Evolutionary conservation across 2,888 invertebrate genomes (phyloP).

Genomic region (Hipparchia sbordonii): DNA sequence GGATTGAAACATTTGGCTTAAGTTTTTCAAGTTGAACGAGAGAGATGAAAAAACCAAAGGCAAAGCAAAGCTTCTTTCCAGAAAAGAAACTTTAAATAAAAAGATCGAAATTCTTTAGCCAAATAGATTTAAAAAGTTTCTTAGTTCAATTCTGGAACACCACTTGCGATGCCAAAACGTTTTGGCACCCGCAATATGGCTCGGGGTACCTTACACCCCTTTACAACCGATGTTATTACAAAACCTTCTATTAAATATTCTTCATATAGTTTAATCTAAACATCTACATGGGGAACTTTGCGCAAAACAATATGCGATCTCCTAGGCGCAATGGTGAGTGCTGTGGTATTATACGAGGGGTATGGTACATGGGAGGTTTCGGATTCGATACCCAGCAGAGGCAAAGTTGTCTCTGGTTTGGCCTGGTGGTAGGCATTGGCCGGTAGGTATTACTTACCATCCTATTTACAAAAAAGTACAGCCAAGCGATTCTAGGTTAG

Average conservation of each 20-base stretch:
- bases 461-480: neutral
- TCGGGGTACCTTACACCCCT: neutral
- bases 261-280: neutral
- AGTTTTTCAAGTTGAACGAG: no score
- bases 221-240: neutral
- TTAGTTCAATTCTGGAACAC: neutral
- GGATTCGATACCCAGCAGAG: no score
- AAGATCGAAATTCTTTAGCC: neutral
- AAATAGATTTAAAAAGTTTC: conserved; percentile 14
- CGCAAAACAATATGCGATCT: neutral
- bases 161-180: conserved; percentile 5
- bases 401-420: no score
- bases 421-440: no score
- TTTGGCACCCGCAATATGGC: neutral
- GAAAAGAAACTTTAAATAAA: neutral
- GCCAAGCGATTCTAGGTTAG: neutral
- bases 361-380: no score
- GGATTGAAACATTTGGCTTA: no score
- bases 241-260: neutral
- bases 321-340: no score
- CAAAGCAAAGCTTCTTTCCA: neutral
- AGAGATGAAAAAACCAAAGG: no score
- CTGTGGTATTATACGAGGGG: no score
- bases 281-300: neutral
- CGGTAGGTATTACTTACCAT: neutral